Evolutionary conservation across 2,113 vertebrate species (phyloP).

Genomic region (Antechinus stuartii): DNA sequence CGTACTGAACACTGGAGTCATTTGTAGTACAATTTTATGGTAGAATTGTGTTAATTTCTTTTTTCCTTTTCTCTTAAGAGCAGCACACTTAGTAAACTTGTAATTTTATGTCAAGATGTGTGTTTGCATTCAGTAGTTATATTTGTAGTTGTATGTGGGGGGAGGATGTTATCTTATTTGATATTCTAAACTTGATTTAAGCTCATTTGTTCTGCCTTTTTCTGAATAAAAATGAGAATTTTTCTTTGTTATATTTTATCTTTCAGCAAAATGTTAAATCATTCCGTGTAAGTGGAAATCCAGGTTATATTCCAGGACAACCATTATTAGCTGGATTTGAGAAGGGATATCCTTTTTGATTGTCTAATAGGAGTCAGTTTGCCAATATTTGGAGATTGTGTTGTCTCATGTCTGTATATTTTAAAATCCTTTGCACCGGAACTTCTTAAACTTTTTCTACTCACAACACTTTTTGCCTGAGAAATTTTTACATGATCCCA

Average conservation of each 20-base stretch:
- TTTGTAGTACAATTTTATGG: not conserved
- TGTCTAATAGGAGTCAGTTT: not conserved
- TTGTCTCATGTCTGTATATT: not conserved
- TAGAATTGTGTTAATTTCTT: not conserved
- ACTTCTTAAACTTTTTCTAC: too few relatives aligned
- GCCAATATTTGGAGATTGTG: not conserved
- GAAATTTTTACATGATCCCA: too few relatives aligned
- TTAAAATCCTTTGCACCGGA: not conserved
- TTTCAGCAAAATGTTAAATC: conserved; percentile 80
- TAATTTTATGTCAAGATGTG: conserved; percentile 30
- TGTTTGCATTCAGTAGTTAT: not conserved
- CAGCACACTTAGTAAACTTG: not conserved
- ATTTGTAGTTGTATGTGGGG: conserved; percentile 32
- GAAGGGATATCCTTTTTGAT: conserved; percentile 83
- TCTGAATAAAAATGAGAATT: conserved; percentile 43
- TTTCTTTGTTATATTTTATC: conserved; percentile 34
- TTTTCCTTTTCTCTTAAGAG: not conserved
- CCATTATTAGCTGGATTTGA: conserved; percentile 82
- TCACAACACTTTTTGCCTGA: too few relatives aligned
- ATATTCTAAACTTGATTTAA: conserved; percentile 49
- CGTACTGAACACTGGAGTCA: not conserved
- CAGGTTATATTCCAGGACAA: conserved; percentile 86
- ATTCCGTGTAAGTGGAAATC: conserved; percentile 85
- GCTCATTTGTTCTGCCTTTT: conserved; percentile 14
- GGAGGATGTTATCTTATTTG: conserved; percentile 9